Evolutionary conservation across 1,140 invertebrate species (phyloP).

Genomic region (Lamellibrachia luymesi): DNA sequence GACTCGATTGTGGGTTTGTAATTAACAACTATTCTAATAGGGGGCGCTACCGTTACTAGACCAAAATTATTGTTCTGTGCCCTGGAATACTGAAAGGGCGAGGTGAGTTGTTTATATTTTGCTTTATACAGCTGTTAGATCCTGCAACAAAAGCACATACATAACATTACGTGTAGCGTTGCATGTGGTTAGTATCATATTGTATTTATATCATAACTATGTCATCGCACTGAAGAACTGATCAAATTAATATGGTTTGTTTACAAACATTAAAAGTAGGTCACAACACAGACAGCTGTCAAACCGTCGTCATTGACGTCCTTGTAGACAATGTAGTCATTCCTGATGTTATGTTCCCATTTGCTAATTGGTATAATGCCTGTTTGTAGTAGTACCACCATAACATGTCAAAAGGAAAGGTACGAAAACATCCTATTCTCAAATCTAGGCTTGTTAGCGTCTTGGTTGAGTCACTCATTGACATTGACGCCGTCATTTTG

Average conservation of each 20-base stretch:
- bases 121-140: background rate
- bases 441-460: background rate
- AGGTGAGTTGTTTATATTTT: background rate
- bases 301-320: background rate
- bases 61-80: background rate
- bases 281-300: background rate
- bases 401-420: background rate
- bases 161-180: background rate
- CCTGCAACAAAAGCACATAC: background rate
- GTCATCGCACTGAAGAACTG: background rate
- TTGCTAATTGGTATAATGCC: background rate
- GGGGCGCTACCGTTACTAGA: background rate
- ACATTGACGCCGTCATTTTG: too few species aligned
- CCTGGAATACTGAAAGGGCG: background rate
- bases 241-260: background rate
- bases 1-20: background rate
- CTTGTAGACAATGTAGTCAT: background rate
- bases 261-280: background rate
- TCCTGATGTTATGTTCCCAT: background rate
- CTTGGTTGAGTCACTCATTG: too few species aligned
- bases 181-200: background rate
- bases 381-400: background rate
- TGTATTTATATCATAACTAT: background rate
- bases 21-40: background rate
- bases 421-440: background rate